Percentiles rank a stretch among this genome's conserved stretches.
phyloP scores from a whole-genome alignment of 2,797 vertebrate genomes.

The Chromis chromis region DNA sequence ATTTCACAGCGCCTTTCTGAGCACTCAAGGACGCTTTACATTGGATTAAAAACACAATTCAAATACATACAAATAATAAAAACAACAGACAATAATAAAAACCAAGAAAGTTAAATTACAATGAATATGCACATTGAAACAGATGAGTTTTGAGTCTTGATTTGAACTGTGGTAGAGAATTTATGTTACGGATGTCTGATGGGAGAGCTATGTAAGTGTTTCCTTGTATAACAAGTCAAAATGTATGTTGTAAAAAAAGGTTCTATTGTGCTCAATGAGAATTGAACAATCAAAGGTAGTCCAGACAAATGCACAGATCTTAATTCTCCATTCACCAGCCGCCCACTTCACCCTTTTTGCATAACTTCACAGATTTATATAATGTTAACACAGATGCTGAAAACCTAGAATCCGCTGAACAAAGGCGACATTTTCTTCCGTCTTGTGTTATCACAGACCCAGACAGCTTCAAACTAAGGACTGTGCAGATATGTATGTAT shows the following conservation, averaged over 20 bases:
- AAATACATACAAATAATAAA: too few relatives aligned
- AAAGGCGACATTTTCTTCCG: background rate
- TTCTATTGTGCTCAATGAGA: background rate
- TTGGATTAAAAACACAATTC: too few relatives aligned
- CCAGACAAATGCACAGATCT: background rate
- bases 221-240: background rate
- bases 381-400: background rate
- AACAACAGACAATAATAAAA: too few relatives aligned
- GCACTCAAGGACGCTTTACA: too few relatives aligned
- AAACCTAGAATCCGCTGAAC: background rate
- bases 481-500: background rate
- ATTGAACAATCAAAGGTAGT: background rate
- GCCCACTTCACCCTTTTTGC: background rate
- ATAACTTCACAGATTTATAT: background rate
- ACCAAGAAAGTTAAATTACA: too few relatives aligned
- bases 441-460: background rate
- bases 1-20: too few relatives aligned
- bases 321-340: background rate
- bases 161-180: too few relatives aligned
- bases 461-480: background rate
- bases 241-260: background rate
- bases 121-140: too few relatives aligned
- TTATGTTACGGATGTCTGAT: too few relatives aligned
- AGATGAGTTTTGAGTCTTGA: too few relatives aligned
- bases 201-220: too few relatives aligned